Percentiles rank a stretch among this genome's conserved stretches.
Conservation (phyloP, 2,113 vertebrate species). For the Oxyruncus cristatus region DNA sequence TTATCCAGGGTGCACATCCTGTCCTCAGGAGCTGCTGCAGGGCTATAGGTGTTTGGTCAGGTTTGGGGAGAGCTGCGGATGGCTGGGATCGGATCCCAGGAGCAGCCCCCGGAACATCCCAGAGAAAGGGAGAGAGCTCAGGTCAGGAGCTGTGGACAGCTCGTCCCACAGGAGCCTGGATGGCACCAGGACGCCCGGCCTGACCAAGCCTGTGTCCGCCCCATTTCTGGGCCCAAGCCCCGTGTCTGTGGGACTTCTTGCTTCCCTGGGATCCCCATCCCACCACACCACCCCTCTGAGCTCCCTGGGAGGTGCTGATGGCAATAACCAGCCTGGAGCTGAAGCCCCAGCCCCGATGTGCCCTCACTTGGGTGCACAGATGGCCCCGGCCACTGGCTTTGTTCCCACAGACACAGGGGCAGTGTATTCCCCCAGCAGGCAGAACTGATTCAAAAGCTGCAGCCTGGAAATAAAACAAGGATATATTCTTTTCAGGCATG, state of each 20-base stretch:
- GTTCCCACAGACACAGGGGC: neutral
- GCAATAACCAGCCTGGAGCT: neutral
- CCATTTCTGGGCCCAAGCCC: neutral
- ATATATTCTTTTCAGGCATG: neutral
- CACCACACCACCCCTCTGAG: neutral
- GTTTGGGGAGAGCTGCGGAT: neutral
- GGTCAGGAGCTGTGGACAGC: accelerated
- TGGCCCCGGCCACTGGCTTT: neutral
- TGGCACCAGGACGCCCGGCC: neutral
- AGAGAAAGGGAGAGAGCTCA: accelerated
- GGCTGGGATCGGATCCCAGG: neutral
- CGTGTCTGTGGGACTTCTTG: accelerated
- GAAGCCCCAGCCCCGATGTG: accelerated
- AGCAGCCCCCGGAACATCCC: neutral
- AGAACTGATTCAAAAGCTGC: neutral
- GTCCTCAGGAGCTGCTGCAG: neutral
- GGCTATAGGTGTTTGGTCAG: accelerated
- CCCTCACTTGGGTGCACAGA: neutral
- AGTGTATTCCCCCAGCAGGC: constrained; percentile 8
- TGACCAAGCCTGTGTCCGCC: accelerated
- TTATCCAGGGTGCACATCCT: accelerated
- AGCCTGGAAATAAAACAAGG: constrained; percentile 37
- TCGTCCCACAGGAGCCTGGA: neutral
- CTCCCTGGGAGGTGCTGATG: neutral
- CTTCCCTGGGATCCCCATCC: neutral